Base-by-base conservation (phyloP, 2,888 invertebrate species). In the Osmoderma eremita region DNA sequence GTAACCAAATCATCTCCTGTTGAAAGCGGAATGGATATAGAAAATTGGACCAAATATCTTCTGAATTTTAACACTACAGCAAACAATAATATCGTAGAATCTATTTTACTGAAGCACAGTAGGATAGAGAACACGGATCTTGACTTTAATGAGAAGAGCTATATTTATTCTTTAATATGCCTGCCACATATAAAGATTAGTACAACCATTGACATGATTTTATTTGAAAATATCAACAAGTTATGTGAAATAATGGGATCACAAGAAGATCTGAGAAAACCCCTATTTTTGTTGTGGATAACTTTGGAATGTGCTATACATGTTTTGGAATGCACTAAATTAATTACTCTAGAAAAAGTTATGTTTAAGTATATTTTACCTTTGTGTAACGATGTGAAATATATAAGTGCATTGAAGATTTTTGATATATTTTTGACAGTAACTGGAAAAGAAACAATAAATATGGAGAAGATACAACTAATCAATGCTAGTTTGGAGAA, bases 21-120 rank as follows among this genome's bases (percentile, higher is more conserved):
- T 5, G 83, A 84, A 66, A 86, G 86, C 79, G 90, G 90, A 0
- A 83, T 86, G 0, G 85, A 85, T 70, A 77, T 90, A 6, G 79
- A 83, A 66, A 83, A 85, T 15, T 92, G 92, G 91, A 86, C 84
- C 0, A 87, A 87, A 72, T 92, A 91, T 79, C 85, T 88, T 0
- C 77, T 92, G 20, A 87, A 88, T 77, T 85, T 89, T 79, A 84
- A 83, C 58, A 82, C 77, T 75, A 71, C 77, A 72, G 66, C 77
- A 64, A 80, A 76, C 67, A 75, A 84, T 67, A 70, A 78, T 62
- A 69, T 77, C 67, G 83, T 86, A 68, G 81, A 84, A 78, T 77
- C 83, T 13, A 75, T 83, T 74, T 79, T 85, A 62, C 75, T 80
- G 30, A 75, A 69, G 10, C 74, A 82, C 63, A 70, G 86, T 0